Conservation (phyloP, 2,797 vertebrate species). For the Eurystomus glaucurus region DNA sequence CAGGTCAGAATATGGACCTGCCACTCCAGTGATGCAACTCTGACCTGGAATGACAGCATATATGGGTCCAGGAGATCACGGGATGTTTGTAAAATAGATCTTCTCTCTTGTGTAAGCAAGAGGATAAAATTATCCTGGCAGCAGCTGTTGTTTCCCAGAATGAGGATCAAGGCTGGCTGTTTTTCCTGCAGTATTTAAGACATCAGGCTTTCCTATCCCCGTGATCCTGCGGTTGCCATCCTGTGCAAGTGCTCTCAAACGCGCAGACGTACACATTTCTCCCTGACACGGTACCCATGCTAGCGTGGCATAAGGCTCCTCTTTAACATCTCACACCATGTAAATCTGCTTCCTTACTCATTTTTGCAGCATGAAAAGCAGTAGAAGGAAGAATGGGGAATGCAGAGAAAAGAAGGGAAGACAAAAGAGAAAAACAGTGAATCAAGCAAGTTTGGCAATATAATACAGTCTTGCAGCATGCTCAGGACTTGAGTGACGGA, state of each 20-base stretch:
- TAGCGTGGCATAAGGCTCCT: neutral
- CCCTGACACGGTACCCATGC: neutral
- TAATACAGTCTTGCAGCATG: neutral
- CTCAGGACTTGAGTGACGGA: neutral
- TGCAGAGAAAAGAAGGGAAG: neutral
- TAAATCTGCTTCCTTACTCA: neutral
- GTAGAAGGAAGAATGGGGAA: neutral
- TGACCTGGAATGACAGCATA: constrained; percentile 71
- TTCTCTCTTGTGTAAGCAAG: constrained; percentile 74
- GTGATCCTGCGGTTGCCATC: neutral
- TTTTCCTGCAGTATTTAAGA: constrained; percentile 54
- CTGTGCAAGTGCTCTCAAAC: neutral
- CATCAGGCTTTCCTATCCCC: constrained; percentile 8
- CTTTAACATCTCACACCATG: neutral
- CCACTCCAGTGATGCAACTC: constrained; percentile 48
- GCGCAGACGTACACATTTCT: neutral
- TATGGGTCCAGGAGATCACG: constrained; percentile 70
- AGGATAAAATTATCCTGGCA: constrained; percentile 77
- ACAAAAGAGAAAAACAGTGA: neutral
- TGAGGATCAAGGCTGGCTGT: constrained; percentile 70
- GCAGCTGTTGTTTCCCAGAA: constrained; percentile 76
- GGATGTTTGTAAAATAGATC: constrained; percentile 78
- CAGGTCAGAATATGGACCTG: constrained; percentile 53
- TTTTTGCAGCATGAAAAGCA: neutral
- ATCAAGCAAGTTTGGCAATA: neutral